Evolutionary conservation across 2,888 invertebrate species (phyloP).

Genomic region (Polydrusus cervinus): DNA sequence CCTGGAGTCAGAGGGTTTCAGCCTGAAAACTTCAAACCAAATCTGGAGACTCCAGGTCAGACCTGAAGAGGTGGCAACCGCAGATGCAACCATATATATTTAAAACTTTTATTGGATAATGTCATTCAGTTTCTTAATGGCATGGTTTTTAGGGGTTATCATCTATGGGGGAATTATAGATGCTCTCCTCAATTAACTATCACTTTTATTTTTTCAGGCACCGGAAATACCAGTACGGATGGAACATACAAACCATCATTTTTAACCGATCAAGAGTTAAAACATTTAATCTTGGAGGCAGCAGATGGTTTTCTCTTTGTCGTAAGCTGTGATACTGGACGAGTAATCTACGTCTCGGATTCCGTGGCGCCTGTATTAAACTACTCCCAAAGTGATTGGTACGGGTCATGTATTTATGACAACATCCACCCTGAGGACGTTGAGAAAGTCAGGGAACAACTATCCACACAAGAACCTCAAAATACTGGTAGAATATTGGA

Average conservation of each 20-base stretch:
- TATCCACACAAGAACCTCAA: conserved; percentile 97
- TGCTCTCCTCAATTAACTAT: not conserved
- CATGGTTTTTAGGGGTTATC: too few species aligned
- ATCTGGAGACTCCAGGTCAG: too few species aligned
- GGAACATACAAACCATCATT: conserved; percentile 99
- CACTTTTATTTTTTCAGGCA: conserved; percentile 76
- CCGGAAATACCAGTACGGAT: conserved; percentile 96
- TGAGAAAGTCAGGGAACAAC: conserved; percentile 96
- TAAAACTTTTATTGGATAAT: too few species aligned
- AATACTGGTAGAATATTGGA: conserved; percentile 87
- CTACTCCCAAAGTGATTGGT: conserved; percentile 98
- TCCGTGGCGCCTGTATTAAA: conserved; percentile 98
- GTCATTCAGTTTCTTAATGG: too few species aligned
- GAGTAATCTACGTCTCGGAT: conserved; percentile 98
- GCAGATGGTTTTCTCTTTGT: conserved; percentile 99
- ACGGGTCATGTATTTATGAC: conserved; percentile 95
- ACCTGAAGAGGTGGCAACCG: too few species aligned
- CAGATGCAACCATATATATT: too few species aligned
- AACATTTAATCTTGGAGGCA: conserved; percentile 98
- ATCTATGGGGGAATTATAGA: too few species aligned
- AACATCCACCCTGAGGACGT: conserved; percentile 98
- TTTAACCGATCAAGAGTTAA: conserved; percentile 98
- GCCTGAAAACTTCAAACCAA: too few species aligned
- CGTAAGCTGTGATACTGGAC: conserved; percentile 96
- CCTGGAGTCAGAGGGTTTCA: too few species aligned